These are phyloP conservation scores for Actinernus sp. DNA, from an alignment of 92 coral and sea anemone species.

Conservation along the genomic window DNA sequence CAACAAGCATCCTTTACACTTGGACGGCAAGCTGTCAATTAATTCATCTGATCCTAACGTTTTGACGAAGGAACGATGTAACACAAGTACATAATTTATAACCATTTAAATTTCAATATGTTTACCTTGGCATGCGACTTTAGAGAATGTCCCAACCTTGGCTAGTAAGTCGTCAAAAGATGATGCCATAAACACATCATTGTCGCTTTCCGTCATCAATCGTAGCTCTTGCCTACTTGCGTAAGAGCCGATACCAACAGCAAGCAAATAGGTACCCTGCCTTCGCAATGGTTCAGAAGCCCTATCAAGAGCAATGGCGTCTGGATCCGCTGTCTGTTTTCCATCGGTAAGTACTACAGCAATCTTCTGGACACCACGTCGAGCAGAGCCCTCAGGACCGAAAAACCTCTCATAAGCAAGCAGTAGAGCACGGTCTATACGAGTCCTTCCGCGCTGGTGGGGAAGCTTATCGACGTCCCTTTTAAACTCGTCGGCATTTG, in stretches of 20 bases:
- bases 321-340: constrained; percentile 35
- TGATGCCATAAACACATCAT: constrained; percentile 23
- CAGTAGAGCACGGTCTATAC: constrained; percentile 49
- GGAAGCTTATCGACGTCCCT: constrained; percentile 18
- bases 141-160: constrained; percentile 24
- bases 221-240: constrained; percentile 35
- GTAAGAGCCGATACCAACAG: constrained; percentile 64
- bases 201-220: constrained; percentile 26
- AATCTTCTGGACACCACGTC: constrained; percentile 32
- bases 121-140: constrained; percentile 18
- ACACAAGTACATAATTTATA: too few species aligned
- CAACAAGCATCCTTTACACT: too few species aligned
- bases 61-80: too few species aligned
- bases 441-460: constrained; percentile 27
- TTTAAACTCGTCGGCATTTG: constrained; percentile 32
- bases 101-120: neutral
- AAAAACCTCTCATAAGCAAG: constrained; percentile 21
- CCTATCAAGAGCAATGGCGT: constrained; percentile 27
- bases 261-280: constrained; percentile 49
- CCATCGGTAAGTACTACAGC: constrained; percentile 70
- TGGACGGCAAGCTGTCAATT: too few species aligned
- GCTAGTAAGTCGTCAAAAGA: constrained; percentile 22
- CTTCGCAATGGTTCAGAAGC: constrained; percentile 45
- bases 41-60: too few species aligned
- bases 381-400: constrained; percentile 37